Conservation (phyloP, 2,797 vertebrate genomes). For the Pseudotriccus pelzelni region DNA sequence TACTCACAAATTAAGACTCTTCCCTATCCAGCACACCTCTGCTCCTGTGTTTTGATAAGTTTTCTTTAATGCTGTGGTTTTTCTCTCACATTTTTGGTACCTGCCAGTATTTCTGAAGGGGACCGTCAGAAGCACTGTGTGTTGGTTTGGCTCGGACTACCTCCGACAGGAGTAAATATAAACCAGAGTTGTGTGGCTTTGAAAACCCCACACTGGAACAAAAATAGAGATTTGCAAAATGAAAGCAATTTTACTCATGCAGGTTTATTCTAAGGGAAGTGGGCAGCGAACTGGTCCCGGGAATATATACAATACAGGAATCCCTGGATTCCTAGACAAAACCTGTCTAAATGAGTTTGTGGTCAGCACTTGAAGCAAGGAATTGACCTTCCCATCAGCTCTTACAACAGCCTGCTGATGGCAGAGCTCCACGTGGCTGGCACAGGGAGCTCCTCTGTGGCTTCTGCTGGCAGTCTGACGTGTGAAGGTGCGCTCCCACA, state of each 20-base stretch:
- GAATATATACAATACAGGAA: background rate
- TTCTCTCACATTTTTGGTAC: background rate
- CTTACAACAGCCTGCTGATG: background rate
- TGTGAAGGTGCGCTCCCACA: background rate
- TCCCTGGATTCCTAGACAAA: constrained; percentile 24
- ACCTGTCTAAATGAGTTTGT: constrained; percentile 23
- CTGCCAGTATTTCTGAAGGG: background rate
- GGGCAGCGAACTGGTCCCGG: background rate
- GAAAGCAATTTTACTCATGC: background rate
- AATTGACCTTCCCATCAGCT: background rate
- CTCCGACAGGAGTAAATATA: background rate
- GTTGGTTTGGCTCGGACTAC: background rate
- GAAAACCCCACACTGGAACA: background rate
- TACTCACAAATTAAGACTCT: background rate
- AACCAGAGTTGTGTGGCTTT: background rate
- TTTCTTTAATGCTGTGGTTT: background rate
- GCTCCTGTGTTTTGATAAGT: background rate
- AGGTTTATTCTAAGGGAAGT: background rate
- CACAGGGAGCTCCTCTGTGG: background rate
- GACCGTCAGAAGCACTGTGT: background rate
- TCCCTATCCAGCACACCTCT: background rate
- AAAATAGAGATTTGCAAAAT: background rate
- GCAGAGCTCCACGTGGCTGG: background rate
- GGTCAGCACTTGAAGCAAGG: constrained; percentile 6
- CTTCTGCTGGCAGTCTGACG: background rate